These are phyloP conservation scores for Formicarius rufipectus DNA, from an alignment of 2,113 vertebrate species.

Conservation along the genomic window DNA sequence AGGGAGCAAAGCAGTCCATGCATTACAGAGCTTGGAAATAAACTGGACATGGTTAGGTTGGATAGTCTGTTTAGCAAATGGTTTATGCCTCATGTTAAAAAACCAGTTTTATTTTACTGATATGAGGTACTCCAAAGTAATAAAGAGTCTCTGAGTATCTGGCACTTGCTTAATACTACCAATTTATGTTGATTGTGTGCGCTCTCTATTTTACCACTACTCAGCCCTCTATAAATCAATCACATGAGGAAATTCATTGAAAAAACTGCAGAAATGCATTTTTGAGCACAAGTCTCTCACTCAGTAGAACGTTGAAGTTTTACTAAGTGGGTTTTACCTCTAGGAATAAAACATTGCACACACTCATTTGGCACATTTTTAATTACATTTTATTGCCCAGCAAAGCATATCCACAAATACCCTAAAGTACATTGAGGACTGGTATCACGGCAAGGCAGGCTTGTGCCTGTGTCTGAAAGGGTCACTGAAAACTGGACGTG, in stretches of 20 bases:
- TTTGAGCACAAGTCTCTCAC: background rate
- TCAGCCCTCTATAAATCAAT: conserved; percentile 22
- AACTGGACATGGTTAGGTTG: background rate
- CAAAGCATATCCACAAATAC: background rate
- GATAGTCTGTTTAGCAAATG: background rate
- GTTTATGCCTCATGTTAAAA: background rate
- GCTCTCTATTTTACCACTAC: conserved; percentile 17
- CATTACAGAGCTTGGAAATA: background rate
- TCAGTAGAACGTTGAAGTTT: background rate
- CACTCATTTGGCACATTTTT: background rate
- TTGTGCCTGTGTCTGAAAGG: background rate
- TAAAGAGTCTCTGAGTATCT: background rate
- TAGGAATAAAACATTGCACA: background rate
- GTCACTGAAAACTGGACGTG: background rate
- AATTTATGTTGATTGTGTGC: background rate
- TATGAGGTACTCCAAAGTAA: background rate
- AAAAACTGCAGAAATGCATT: conserved; percentile 33
- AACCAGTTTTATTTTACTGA: background rate
- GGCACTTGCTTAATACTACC: background rate
- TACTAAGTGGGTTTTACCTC: background rate
- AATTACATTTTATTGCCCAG: background rate
- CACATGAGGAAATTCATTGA: conserved; percentile 8
- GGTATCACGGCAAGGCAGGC: background rate
- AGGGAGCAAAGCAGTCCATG: background rate
- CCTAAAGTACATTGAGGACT: background rate